A percentile compares a stretch with the other conserved stretches of the same genome.
Evolutionary conservation across 2,797 vertebrate species (phyloP).

Genomic region (Eurystomus glaucurus): DNA sequence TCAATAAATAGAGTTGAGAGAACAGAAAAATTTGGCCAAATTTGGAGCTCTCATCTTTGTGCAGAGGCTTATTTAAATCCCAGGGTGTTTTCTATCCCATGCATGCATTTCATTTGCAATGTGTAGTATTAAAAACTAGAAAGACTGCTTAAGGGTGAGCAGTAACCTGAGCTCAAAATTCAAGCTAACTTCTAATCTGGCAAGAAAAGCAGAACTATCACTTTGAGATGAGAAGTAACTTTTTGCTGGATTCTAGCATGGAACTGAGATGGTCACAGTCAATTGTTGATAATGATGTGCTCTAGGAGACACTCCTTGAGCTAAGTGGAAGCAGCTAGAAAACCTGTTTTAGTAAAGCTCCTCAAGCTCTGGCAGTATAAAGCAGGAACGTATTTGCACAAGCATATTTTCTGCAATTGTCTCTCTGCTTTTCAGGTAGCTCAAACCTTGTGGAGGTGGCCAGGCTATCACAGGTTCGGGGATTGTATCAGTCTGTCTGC

Average conservation of each 20-base stretch:
- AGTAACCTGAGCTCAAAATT: not conserved
- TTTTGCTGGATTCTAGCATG: not conserved
- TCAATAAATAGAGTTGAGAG: not conserved
- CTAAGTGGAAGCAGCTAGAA: not conserved
- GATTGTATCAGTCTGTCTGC: not conserved
- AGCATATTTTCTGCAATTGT: not conserved
- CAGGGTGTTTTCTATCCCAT: not conserved
- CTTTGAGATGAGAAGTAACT: not conserved
- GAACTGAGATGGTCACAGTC: not conserved
- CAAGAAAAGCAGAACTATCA: not conserved
- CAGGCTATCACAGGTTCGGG: not conserved
- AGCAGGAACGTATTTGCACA: not conserved
- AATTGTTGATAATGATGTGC: not conserved
- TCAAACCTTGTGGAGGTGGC: not conserved
- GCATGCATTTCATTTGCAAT: not conserved
- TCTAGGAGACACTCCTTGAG: not conserved
- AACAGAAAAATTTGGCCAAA: not conserved
- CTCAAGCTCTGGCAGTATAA: not conserved
- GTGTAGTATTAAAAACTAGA: not conserved
- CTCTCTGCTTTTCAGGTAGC: not conserved
- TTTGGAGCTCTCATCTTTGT: not conserved
- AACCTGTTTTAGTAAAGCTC: not conserved
- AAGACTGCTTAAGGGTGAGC: not conserved
- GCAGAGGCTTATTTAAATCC: conserved; percentile 6
- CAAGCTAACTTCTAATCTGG: not conserved